A percentile compares a stretch with the other conserved stretches of the same genome.
Evolutionary conservation across 1,140 invertebrate genomes (phyloP).

Genomic region (Nylanderia fulva): DNA sequence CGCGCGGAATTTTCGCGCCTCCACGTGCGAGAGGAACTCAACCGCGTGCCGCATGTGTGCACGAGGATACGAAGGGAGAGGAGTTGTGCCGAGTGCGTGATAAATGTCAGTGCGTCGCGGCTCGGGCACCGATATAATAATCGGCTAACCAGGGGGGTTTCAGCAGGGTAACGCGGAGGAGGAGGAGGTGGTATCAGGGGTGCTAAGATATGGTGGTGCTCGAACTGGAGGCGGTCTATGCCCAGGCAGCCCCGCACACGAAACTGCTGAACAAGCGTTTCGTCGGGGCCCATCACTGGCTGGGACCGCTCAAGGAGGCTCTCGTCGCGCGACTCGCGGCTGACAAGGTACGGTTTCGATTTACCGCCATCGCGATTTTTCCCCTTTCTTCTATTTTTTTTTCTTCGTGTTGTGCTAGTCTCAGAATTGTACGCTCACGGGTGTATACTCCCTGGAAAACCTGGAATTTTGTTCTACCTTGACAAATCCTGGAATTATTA

Average conservation of each 20-base stretch:
- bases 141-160: constrained; percentile 62
- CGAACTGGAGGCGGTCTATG: constrained; percentile 91
- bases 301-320: constrained; percentile 90
- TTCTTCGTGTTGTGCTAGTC: too few species aligned
- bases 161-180: constrained; percentile 19
- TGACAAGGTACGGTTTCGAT: constrained; percentile 82
- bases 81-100: constrained; percentile 1
- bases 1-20: constrained; percentile 4
- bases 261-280: constrained; percentile 95
- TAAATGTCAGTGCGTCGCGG: constrained; percentile 54
- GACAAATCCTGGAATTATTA: too few species aligned
- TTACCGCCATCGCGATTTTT: constrained; percentile 31
- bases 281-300: constrained; percentile 95
- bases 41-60: constrained; percentile 20
- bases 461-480: too few species aligned
- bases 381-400: too few species aligned
- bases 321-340: constrained; percentile 83
- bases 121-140: constrained; percentile 50
- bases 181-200: too few species aligned
- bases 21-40: constrained; percentile 20
- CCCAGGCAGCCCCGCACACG: constrained; percentile 91
- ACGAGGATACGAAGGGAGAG: constrained; percentile 13
- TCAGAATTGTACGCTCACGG: background rate
- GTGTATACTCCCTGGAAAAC: too few species aligned
- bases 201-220: constrained; percentile 89